Evolutionary conservation across 2,797 vertebrate genomes (phyloP), one percentile per base, ranked within the genome.

Genomic region (Saxicola maurus): DNA sequence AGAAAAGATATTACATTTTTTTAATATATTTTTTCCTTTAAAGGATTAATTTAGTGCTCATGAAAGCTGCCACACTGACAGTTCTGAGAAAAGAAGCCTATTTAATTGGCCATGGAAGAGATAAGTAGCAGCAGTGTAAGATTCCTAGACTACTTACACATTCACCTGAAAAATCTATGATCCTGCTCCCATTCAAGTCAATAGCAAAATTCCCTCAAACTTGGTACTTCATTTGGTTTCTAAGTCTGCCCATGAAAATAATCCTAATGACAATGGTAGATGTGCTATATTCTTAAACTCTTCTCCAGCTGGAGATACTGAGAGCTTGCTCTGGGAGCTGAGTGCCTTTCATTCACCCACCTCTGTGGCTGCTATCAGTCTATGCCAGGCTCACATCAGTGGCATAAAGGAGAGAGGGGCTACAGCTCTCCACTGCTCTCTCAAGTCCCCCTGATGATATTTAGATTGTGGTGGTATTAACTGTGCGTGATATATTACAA

Each of bases 71-170:
- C 82, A 95, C 82, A 76, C 11, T 82, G 87, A 84, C 71, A 89
- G 38, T 77, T 89, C 80, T 84, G 77, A 84, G 82, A 81, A 94
- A 90, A 89, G 37, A 92, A 91, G 23, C 7, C 80, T 76, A 55
- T 92, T 89, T 95, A 94, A 94, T 87, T 95, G 82, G 77, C 38
- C 85, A 61, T 79, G 80, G 82, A 93, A 89, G 86, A 91, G 67
- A 74, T 74, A 84, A 94, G 80, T 71, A 92, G 56, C 35, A 31
- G 49, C 53, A 82, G 38, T 24, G 13, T 77, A 84, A 89, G 82
- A 74, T 91, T 87, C 64, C 73, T 71, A 38, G 56, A 24, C 52
- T 71, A 37, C 67, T 93, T 94, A 57, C 3, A 4, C 38, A 76
- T 91, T 81, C 56, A 89, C 66, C 69, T 78, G 28, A 66, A 93